Evolutionary conservation across 2,113 vertebrate genomes (phyloP), one percentile per base, ranked within the genome.

Genomic region (Chamaea fasciata): DNA sequence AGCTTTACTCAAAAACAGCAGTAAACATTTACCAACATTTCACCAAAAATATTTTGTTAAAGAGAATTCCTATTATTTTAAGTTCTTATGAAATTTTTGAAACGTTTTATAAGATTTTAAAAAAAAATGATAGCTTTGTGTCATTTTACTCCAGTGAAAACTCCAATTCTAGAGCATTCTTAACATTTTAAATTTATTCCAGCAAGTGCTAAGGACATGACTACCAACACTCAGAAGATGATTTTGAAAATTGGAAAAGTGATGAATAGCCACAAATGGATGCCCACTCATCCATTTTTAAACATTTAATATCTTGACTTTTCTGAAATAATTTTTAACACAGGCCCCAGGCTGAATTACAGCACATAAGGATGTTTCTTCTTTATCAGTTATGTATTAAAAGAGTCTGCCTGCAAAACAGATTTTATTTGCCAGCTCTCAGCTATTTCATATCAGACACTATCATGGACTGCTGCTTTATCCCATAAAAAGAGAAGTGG

Each of bases 81-180:
- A 85, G 7, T 13, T 71, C 6, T 4, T 74, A 30, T 30, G 28
- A 71, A 13, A 42, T 89, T 79, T 64, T 92, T 71, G 27, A 96
- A 95, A 67, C 4, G 1, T 62, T 84, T 91, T 85, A 62, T 83
- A 56, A 77, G 14, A 88, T 74, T 90, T 89, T 77, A 8, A 37
- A 89, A 81, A 83, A 53, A 39, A 59, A 75, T 39, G 24, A 56
- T 53, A 56, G 11, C 10, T 67, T 60, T 11, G 4, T 92, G 46
- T 95, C 20, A 90, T 85, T 97, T 94, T 83, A 83, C 64, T 95
- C 81, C 84, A 23, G 23, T 86, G 39, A 30, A 79, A 97, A 90
- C 27, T 82, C 41, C 44, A 94, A 30, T 59, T 87, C 85, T 50
- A 92, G 49, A 76, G 37, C 52, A 87, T 90, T 93, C 44, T 70